Evolutionary conservation across 2,113 vertebrate species (phyloP).

Genomic region (Atherinomorus stipes): DNA sequence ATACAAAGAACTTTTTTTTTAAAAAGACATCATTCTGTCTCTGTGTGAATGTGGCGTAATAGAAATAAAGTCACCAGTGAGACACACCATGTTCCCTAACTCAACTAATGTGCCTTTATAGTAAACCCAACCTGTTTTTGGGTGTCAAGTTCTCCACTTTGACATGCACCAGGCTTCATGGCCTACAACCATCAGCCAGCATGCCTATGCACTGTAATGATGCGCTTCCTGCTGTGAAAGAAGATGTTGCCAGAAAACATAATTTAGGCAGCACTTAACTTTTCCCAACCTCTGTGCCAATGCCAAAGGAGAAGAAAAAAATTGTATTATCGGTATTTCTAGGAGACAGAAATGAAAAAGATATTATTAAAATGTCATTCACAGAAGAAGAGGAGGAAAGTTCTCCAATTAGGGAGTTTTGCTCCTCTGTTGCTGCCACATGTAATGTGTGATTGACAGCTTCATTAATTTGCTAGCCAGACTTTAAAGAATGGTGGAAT

Average conservation of each 20-base stretch:
- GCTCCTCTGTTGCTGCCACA: slow-evolving; percentile 15
- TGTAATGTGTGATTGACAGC: slow-evolving; percentile 40
- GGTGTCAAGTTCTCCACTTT: background rate
- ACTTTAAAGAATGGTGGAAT: slow-evolving; percentile 40
- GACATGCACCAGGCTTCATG: background rate
- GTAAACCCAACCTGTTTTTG: background rate
- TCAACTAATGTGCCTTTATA: background rate
- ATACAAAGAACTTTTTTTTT: too few species aligned
- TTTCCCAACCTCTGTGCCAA: background rate
- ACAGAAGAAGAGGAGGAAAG: slow-evolving; percentile 13
- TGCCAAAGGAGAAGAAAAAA: slow-evolving; percentile 21
- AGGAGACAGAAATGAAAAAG: slow-evolving; percentile 9
- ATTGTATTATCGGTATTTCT: slow-evolving; percentile 19
- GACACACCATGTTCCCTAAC: background rate
- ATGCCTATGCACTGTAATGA: background rate
- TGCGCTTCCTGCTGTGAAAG: slow-evolving; percentile 7
- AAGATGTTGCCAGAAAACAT: slow-evolving; percentile 7
- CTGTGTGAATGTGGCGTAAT: background rate
- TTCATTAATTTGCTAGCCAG: slow-evolving; percentile 50
- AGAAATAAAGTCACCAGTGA: background rate
- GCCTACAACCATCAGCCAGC: background rate
- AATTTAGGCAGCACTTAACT: background rate
- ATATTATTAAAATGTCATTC: slow-evolving; percentile 11
- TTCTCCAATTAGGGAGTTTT: slow-evolving; percentile 44
- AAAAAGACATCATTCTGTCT: too few species aligned